Conservation (phyloP, 2,888 invertebrate genomes). For the Drosophila setosimentum region DNA sequence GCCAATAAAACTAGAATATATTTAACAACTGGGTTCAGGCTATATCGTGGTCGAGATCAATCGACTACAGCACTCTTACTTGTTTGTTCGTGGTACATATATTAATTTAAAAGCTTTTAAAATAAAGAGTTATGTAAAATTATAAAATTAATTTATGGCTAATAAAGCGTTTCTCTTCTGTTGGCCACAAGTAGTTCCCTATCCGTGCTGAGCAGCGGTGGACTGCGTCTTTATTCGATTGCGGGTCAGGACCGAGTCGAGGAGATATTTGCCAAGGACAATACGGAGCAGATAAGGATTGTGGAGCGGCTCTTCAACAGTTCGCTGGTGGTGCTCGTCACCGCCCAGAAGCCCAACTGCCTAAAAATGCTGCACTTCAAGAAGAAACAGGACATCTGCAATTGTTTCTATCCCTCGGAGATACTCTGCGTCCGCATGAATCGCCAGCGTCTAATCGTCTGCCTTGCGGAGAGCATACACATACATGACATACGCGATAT, state of each 20-base stretch:
- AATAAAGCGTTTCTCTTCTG: too few relatives aligned
- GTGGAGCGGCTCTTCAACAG: slow-evolving; percentile 85
- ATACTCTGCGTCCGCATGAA: slow-evolving; percentile 85
- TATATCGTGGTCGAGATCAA: too few relatives aligned
- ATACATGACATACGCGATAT: slow-evolving; percentile 85
- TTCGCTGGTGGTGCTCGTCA: slow-evolving; percentile 84
- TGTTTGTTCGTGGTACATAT: too few relatives aligned
- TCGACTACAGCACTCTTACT: too few relatives aligned
- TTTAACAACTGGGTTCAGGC: too few relatives aligned
- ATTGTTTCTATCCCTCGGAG: slow-evolving; percentile 84
- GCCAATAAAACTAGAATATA: too few relatives aligned
- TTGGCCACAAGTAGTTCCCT: slow-evolving; percentile 79
- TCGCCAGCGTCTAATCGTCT: slow-evolving; percentile 83
- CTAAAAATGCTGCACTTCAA: slow-evolving; percentile 85
- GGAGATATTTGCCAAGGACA: slow-evolving; percentile 84
- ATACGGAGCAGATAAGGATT: slow-evolving; percentile 83
- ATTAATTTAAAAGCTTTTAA: too few relatives aligned
- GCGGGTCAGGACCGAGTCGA: slow-evolving; percentile 83
- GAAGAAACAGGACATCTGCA: slow-evolving; percentile 85
- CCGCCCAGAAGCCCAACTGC: slow-evolving; percentile 83
- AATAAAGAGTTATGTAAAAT: too few relatives aligned
- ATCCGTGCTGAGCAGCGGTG: slow-evolving; percentile 79
- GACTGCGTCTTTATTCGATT: slow-evolving; percentile 83
- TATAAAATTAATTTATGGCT: too few relatives aligned
- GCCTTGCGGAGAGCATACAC: slow-evolving; percentile 84